Base-by-base conservation (phyloP, 2,113 vertebrate species). In the Xiphophorus couchianus region DNA sequence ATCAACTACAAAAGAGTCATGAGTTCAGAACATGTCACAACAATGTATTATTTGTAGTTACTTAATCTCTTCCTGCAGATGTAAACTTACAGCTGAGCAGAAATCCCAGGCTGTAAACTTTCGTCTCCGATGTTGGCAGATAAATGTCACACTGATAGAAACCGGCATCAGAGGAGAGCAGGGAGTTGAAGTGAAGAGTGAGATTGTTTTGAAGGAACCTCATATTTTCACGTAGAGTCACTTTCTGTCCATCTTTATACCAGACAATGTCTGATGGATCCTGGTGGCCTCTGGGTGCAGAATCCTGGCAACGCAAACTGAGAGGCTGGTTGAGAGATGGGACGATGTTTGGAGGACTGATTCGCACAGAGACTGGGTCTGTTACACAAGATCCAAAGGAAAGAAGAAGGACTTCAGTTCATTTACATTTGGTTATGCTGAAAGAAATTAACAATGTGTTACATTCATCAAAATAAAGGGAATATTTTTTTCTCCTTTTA, bases 341-440 rank as follows among this genome's bases (percentile, higher is more conserved):
- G 51, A 84, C 11, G 10, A 29, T 33, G 64, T 65, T 69, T 11
- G 48, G 27, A 10, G 67, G 76, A 66, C 42, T 77, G 66, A 66
- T 69, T 70, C 76, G 77, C 35, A 91, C 89, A 25, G 77, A 86
- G 30, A 91, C 3, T 42, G 2, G 68, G 77, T 89, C 87, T 91
- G 84, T 19, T 80, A 79, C 8, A 64, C 5, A 51, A 17, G 9
- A 66, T 10, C 12, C 44, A 54, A 12, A 58, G 30, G 29, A 0
- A 37, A 0, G 22, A 48, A 31, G 5, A n/a, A 65, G 10, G 3
- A 10, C 9, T 58, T 58, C 7, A 58, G 17, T 58, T 58, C 8
- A n/a, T 58, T n/a, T n/a, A 58, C 22, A 25, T 11, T 25, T n/a
- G 2, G 25, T 58, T 25, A 58, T 3, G 51, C 9, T 58, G 22